Percentiles rank a stretch among this genome's conserved stretches.
These are phyloP conservation scores for Acrocephalus scirpaceus DNA, from an alignment of 2,797 vertebrate genomes.

Conservation along the genomic window DNA sequence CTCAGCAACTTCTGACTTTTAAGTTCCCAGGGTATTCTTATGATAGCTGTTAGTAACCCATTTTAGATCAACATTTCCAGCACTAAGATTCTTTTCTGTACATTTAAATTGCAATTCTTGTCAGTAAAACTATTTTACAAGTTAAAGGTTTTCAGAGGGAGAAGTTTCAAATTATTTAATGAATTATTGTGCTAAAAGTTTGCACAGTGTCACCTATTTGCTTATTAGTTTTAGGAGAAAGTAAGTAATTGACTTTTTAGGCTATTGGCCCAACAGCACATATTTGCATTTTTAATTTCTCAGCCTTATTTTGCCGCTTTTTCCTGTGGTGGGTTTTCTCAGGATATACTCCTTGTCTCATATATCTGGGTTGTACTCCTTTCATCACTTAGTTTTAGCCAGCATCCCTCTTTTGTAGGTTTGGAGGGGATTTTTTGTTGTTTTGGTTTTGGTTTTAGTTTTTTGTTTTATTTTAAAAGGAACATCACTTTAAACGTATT, in stretches of 20 bases:
- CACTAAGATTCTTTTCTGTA: neutral
- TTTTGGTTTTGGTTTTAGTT: neutral
- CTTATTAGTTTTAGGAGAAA: slow-evolving; percentile 19
- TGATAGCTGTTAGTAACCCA: neutral
- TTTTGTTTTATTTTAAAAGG: neutral
- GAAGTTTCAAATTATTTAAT: neutral
- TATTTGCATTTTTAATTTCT: neutral
- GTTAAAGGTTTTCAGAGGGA: neutral
- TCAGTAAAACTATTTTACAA: neutral
- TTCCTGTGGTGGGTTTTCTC: slow-evolving; percentile 8
- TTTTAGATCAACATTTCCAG: neutral
- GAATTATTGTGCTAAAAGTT: slow-evolving; percentile 11
- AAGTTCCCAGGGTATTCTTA: slow-evolving; percentile 8
- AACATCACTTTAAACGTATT: neutral
- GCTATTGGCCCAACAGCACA: neutral
- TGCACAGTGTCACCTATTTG: slow-evolving; percentile 49
- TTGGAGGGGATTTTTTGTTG: neutral
- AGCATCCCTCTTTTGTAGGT: neutral
- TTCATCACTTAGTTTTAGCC: neutral
- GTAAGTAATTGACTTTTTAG: neutral
- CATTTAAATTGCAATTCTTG: neutral
- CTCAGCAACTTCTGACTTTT: slow-evolving; percentile 60
- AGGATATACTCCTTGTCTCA: neutral
- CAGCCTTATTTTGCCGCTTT: neutral
- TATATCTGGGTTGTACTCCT: neutral